phyloP scores from a whole-genome alignment of 2,797 vertebrate genomes.

The Acrossocheilus fasciatus region DNA sequence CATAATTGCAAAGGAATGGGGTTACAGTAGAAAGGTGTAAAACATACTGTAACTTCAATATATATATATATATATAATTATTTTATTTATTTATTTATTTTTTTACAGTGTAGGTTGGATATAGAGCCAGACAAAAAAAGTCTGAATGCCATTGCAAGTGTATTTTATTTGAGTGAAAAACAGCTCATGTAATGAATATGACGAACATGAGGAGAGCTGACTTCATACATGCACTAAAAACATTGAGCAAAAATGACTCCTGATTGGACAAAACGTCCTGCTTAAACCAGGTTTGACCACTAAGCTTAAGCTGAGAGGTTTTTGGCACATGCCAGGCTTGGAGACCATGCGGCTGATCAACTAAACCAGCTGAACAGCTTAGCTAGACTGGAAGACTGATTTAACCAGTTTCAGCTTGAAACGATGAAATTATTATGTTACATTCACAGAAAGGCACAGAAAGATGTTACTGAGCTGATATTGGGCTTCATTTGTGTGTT shows the following conservation, averaged over 20 bases:
- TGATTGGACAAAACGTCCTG: not conserved
- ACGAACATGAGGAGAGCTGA: no score
- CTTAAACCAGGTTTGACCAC: not conserved
- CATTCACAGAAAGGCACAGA: not conserved
- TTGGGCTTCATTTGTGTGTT: not conserved
- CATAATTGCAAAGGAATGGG: not conserved
- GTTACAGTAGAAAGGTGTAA: not conserved
- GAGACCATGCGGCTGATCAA: not conserved
- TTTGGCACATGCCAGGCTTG: not conserved
- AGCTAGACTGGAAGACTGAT: conserved; percentile 7
- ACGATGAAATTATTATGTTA: not conserved
- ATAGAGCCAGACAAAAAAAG: not conserved
- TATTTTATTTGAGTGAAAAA: not conserved
- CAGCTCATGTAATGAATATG: not conserved
- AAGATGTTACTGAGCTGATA: not conserved
- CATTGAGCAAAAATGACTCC: not conserved
- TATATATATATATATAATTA: not conserved
- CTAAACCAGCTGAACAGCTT: conserved; percentile 1
- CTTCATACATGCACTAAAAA: not conserved
- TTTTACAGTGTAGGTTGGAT: not conserved
- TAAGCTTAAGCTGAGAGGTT: not conserved
- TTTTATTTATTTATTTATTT: no score
- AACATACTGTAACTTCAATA: not conserved
- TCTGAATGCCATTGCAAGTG: not conserved
- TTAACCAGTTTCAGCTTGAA: not conserved